Evolutionary conservation across 2,113 vertebrate species (phyloP).

Genomic region (Urocolius indicus): DNA sequence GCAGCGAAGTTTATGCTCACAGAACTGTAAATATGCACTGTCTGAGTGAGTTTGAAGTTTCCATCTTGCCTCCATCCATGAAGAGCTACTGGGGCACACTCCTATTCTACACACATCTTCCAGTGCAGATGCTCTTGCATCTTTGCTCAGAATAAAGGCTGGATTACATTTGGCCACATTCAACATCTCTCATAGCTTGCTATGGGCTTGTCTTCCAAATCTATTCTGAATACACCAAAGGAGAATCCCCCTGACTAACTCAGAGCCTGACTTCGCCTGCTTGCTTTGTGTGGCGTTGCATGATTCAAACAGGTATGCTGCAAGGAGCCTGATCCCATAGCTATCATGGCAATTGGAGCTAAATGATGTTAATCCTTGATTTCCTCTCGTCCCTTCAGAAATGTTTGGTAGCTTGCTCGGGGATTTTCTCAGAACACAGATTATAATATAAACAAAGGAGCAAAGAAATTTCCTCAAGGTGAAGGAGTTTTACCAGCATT

Average conservation of each 20-base stretch:
- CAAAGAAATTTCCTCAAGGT: slow-evolving; percentile 9
- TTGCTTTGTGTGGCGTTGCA: background rate
- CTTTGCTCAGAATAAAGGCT: background rate
- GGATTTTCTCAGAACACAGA: slow-evolving; percentile 39
- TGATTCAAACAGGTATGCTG: background rate
- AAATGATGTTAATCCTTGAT: slow-evolving; percentile 10
- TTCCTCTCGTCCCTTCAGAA: background rate
- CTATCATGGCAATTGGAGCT: background rate
- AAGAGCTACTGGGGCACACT: background rate
- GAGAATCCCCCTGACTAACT: background rate
- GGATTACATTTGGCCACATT: background rate
- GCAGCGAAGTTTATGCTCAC: rapidly evolving
- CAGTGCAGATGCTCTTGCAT: background rate
- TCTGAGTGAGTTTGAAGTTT: background rate
- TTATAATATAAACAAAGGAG: slow-evolving; percentile 7
- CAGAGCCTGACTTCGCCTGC: background rate
- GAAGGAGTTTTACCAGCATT: background rate
- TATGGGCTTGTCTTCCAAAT: background rate
- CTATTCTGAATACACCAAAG: background rate
- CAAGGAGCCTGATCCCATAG: background rate
- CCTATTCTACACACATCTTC: background rate
- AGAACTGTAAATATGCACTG: background rate
- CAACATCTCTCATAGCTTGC: background rate
- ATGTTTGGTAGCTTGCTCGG: background rate
- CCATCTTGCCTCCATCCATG: background rate